Conservation (phyloP, 2,888 invertebrate genomes). For the Acanthococcus lagerstroemiae region DNA sequence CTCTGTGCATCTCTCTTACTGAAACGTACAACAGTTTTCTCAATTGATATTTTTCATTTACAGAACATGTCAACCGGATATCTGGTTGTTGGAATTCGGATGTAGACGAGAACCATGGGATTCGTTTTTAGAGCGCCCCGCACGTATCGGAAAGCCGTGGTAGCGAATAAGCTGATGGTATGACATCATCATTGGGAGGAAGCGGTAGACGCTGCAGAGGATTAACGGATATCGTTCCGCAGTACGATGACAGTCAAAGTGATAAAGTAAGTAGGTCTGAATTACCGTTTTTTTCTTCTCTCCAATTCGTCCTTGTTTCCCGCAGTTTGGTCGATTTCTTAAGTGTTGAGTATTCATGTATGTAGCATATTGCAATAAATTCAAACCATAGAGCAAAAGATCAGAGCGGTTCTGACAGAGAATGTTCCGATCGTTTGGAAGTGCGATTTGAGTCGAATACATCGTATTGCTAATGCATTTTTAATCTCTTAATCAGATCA, state of each 20-base stretch:
- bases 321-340: too few relatives aligned
- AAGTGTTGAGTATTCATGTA: too few relatives aligned
- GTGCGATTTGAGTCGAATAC: too few relatives aligned
- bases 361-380: too few relatives aligned
- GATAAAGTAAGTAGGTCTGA: constrained; percentile 19
- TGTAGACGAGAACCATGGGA: constrained; percentile 5
- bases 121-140: not conserved
- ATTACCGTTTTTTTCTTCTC: not conserved
- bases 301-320: not conserved
- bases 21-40: too few relatives aligned
- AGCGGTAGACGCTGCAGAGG: constrained; percentile 23
- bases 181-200: constrained; percentile 28
- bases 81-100: not conserved
- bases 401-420: too few relatives aligned
- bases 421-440: too few relatives aligned
- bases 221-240: constrained; percentile 29
- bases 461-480: too few relatives aligned
- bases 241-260: constrained; percentile 26
- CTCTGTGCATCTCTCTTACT: too few relatives aligned
- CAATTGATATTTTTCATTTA: not conserved
- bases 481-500: too few relatives aligned
- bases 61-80: not conserved
- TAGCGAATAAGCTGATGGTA: constrained; percentile 19
- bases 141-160: not conserved
- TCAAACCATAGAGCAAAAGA: too few relatives aligned